Evolutionary conservation across 2,797 vertebrate species (phyloP), one percentile per base, ranked within the genome.

Genomic region (Aselliscus stoliczkanus): DNA sequence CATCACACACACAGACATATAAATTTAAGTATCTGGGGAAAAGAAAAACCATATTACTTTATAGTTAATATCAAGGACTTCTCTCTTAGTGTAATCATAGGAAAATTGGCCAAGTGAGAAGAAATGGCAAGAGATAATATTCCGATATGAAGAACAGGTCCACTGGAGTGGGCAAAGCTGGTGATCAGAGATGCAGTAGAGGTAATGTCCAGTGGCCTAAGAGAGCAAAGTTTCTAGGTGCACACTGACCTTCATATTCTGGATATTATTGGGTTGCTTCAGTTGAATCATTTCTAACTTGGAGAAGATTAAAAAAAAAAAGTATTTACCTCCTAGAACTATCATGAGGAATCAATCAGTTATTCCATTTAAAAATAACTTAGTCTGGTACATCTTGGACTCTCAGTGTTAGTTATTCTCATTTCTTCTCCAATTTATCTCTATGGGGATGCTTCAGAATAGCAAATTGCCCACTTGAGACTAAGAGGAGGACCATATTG

Each of bases 201-300:
- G 27, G 60, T 37, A 20, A 58, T 0, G 1, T 0, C 3, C 21
- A 2, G n/a, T 27, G 14, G 3, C 11, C 15, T 6, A 31, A 54
- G 2, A 8, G 1, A 23, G 15, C n/a, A 11, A 11, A 20, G 3
- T 1, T 6, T 81, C 7, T 39, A 79, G 34, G 6, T 20, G 15
- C 21, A 44, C 3, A 39, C 11, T 7, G 0, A 12, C 12, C 3
- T 65, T 37, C 56, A 60, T 12, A 56, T n/a, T 77, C 56, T 50
- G 44, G 34, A 39, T n/a, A 52, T 3, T 2, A 42, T 0, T 1
- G 29, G 70, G 18, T 72, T 39, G 20, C 29, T 73, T 56, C 21
- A 21, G 2, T 15, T 62, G 10, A 6, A 42, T 80, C 34, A 80
- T 50, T 52, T 42, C 1, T 60, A 73, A 80, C 11, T 80, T 56